A percentile compares a stretch with the other conserved stretches of the same genome.
Conservation (phyloP, 2,797 vertebrate species). For the Rhyacichthys aspro region DNA sequence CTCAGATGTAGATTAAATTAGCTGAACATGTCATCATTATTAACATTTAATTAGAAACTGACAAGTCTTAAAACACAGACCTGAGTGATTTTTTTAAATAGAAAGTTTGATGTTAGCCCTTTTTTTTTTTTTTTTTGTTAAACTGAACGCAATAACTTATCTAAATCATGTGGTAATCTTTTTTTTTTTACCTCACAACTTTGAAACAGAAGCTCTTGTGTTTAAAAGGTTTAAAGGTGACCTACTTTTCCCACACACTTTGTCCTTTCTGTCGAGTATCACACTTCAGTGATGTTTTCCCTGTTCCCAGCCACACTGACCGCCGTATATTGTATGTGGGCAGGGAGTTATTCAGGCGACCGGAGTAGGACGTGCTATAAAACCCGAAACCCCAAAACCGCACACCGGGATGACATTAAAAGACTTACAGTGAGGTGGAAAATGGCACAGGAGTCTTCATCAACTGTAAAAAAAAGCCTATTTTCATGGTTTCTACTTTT, state of each 20-base stretch:
- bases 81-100: no score
- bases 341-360: slow-evolving; percentile 13
- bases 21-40: no score
- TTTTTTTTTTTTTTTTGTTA: no score
- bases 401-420: slow-evolving; percentile 38
- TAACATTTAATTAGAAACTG: no score
- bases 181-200: neutral
- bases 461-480: neutral
- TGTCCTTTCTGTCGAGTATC: slow-evolving; percentile 2
- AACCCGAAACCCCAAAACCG: slow-evolving; percentile 18
- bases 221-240: slow-evolving; percentile 14
- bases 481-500: neutral
- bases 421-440: slow-evolving; percentile 8
- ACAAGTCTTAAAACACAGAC: no score
- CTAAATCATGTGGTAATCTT: neutral
- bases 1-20: no score
- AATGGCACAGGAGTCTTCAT: slow-evolving; percentile 5
- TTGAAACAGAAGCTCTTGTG: neutral
- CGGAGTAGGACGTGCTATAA: slow-evolving; percentile 25
- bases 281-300: slow-evolving; percentile 7
- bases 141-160: no score
- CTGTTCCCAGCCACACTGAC: slow-evolving; percentile 10
- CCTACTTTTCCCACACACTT: slow-evolving; percentile 15
- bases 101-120: no score
- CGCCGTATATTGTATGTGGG: slow-evolving; percentile 8